Evolutionary conservation across 2,888 invertebrate genomes (phyloP).

Genomic region (Rhagophthalmus giganteus): DNA sequence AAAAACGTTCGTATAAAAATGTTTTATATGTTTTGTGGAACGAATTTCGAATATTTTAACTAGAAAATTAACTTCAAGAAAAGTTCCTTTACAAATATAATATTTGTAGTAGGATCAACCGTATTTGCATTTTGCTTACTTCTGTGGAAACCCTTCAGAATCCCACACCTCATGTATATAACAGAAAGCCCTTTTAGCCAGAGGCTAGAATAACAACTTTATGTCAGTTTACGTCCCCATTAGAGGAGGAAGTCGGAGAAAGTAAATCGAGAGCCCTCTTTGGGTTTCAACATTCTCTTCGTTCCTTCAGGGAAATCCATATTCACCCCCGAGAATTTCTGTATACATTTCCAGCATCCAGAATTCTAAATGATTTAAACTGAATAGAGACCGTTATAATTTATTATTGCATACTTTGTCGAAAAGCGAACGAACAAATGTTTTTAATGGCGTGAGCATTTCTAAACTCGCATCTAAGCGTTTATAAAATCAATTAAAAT

Average conservation of each 20-base stretch:
- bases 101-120: slow-evolving; percentile 1
- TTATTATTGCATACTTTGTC: background rate
- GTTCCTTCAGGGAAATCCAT: slow-evolving; percentile 18
- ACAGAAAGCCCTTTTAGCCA: slow-evolving; percentile 33
- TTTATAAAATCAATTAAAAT: too few relatives aligned
- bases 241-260: slow-evolving; percentile 22
- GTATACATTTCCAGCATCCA: slow-evolving; percentile 7
- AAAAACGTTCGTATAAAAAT: too few relatives aligned
- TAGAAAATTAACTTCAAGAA: background rate
- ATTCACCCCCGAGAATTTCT: slow-evolving; percentile 12
- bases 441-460: background rate
- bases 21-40: too few relatives aligned
- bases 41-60: too few relatives aligned
- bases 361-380: slow-evolving; percentile 6
- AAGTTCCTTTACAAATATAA: background rate
- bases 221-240: slow-evolving; percentile 33
- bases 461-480: too few relatives aligned
- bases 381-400: background rate
- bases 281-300: slow-evolving; percentile 14
- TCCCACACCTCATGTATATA: slow-evolving; percentile 31
- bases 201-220: slow-evolving; percentile 36
- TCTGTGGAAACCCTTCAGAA: slow-evolving; percentile 22
- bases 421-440: background rate
- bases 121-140: slow-evolving; percentile 22
- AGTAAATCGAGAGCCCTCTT: slow-evolving; percentile 20